A percentile compares a stretch with the other conserved stretches of the same genome.
Conservation (phyloP, 2,888 invertebrate species). For the Xestoiulus laeticollis region DNA sequence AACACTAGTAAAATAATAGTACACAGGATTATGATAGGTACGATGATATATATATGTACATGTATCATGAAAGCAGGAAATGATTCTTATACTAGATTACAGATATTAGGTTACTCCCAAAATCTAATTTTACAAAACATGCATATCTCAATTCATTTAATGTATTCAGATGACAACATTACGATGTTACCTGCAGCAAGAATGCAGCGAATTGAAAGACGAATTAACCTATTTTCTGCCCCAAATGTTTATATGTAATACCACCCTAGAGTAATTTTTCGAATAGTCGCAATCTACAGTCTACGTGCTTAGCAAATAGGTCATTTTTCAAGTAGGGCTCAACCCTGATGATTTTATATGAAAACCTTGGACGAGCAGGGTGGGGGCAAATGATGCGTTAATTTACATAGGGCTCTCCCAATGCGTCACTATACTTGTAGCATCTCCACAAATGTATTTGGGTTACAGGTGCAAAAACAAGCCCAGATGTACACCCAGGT, state of each 20-base stretch:
- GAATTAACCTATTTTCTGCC: neutral
- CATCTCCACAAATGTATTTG: neutral
- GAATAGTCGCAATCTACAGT: neutral
- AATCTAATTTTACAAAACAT: conserved; percentile 1
- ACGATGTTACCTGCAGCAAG: neutral
- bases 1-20: neutral
- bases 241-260: neutral
- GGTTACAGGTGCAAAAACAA: conserved; percentile 23
- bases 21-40: neutral
- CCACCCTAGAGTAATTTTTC: neutral
- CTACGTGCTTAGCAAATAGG: neutral
- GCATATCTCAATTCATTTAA: neutral
- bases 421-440: conserved; percentile 5
- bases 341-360: conserved; percentile 17
- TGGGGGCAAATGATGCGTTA: neutral
- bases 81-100: neutral
- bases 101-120: neutral
- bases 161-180: neutral
- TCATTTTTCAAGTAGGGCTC: neutral
- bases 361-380: neutral
- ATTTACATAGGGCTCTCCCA: conserved; percentile 8
- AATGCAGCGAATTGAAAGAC: neutral
- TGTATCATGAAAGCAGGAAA: neutral
- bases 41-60: neutral
- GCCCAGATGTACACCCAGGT: neutral